Evolutionary conservation across 2,888 invertebrate species (phyloP), one percentile per base, ranked within the genome.

Genomic region (Hirtodrosophila cameraria): DNA sequence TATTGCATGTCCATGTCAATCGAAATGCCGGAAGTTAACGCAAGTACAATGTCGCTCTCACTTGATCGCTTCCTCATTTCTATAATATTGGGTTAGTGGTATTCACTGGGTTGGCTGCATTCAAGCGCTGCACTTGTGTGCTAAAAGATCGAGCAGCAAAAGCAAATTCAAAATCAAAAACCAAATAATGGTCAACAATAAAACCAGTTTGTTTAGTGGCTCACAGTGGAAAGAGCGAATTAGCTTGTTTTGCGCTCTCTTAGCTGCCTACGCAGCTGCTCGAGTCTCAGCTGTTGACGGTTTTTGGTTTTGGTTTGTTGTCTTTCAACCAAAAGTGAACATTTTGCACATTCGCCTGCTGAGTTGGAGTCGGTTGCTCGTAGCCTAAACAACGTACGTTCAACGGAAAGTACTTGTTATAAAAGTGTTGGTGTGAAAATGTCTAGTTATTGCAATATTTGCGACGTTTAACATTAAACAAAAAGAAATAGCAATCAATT

Each of bases 281-380:
- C 45, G 15, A 30, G 35, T 48, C 54, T 69, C 69, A 69, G 66
- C 65, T 71, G 65, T 27, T 53, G 53, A 11, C 31, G 30, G 9
- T 42, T 28, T 42, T 28, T 20, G 18, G 42, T 38, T 55, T 61
- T 50, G 31, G 39, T 45, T 50, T 50, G 33, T 50, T 43, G 48
- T 55, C 15, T 59, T 46, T 79, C 38, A 60, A 74, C 86, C 80
- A 80, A 80, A 79, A 57, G 36, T 53, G 41, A 28, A 55, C 50
- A 61, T 70, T 80, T 80, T 76, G 84, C 80, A 86, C 80, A 86
- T 48, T 84, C 67, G 64, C 66, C 60, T 55, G 70, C 38, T 76
- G 77, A 80, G 80, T 81, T 74, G 58, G 41, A 38, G 50, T 73
- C 57, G 46, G 48, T 41, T 70, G 77, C 38, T 86, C 48, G 84